Evolutionary conservation across 2,113 vertebrate species (phyloP).

Genomic region (Menura novaehollandiae): DNA sequence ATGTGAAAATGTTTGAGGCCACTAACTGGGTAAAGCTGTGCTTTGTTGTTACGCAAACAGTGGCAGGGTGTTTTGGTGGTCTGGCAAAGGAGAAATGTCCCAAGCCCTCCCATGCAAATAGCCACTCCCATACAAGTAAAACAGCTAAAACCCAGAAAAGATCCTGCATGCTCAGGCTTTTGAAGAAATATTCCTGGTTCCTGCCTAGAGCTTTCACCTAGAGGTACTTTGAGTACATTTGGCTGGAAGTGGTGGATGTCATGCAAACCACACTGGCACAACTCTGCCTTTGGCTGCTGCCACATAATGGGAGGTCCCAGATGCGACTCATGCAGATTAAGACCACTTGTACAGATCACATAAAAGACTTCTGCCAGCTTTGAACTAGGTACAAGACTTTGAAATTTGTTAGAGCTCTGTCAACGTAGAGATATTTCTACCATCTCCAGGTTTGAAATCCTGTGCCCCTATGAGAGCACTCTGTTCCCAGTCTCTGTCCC

Average conservation of each 20-base stretch:
- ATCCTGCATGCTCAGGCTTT: background rate
- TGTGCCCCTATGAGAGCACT: background rate
- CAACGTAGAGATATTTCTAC: background rate
- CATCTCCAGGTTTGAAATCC: background rate
- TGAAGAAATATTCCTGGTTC: background rate
- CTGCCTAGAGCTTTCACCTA: background rate
- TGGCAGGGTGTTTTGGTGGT: background rate
- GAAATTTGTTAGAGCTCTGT: background rate
- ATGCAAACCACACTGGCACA: background rate
- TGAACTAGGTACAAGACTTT: background rate
- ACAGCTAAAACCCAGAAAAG: background rate
- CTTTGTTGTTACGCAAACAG: background rate
- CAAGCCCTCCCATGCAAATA: background rate
- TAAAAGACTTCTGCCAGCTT: background rate
- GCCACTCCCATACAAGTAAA: background rate
- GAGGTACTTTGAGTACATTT: background rate
- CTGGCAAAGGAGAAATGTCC: background rate
- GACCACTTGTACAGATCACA: background rate
- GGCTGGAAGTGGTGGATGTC: background rate
- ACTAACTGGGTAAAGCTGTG: slow-evolving; percentile 63
- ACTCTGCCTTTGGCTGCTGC: background rate
- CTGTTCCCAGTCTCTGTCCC: background rate
- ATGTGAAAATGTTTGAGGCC: slow-evolving; percentile 71
- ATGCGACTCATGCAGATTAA: background rate
- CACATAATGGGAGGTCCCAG: background rate